Percentiles rank a stretch among this genome's conserved stretches.
phyloP scores from a whole-genome alignment of 2,888 invertebrate species.

The Rotaria magnacalcarata region DNA sequence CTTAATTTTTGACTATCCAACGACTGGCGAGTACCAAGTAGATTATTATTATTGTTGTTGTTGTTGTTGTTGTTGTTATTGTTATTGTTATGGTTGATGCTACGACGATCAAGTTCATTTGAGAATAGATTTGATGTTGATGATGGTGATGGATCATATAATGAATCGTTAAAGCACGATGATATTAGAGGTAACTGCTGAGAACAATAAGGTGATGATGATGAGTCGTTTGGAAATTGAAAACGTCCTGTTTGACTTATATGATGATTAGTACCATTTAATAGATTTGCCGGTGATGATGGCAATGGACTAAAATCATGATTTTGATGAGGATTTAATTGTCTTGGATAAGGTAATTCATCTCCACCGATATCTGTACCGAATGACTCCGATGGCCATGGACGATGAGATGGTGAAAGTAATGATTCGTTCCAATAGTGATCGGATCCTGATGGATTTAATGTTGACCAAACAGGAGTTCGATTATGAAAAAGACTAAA shows the following conservation, averaged over 20 bases:
- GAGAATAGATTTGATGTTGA: background rate
- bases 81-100: background rate
- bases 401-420: slow-evolving; percentile 38
- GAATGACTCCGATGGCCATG: background rate
- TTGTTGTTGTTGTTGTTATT: background rate
- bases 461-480: background rate
- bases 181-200: background rate
- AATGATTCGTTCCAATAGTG: slow-evolving; percentile 35
- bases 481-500: background rate
- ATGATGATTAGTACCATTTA: slow-evolving; percentile 8
- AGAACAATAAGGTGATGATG: background rate
- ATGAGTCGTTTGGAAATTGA: background rate
- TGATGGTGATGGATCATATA: slow-evolving; percentile 19
- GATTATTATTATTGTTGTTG: background rate
- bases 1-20: slow-evolving; percentile 18
- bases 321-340: slow-evolving; percentile 4
- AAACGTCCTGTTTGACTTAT: slow-evolving; percentile 24
- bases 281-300: background rate
- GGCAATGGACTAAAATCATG: slow-evolving; percentile 18
- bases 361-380: background rate
- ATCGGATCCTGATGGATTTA: background rate
- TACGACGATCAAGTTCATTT: background rate
- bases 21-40: background rate
- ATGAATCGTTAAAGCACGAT: background rate
- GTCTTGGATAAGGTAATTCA: slow-evolving; percentile 26